phyloP scores from a whole-genome alignment of 2,888 invertebrate species.

The Drosophila ustulata region DNA sequence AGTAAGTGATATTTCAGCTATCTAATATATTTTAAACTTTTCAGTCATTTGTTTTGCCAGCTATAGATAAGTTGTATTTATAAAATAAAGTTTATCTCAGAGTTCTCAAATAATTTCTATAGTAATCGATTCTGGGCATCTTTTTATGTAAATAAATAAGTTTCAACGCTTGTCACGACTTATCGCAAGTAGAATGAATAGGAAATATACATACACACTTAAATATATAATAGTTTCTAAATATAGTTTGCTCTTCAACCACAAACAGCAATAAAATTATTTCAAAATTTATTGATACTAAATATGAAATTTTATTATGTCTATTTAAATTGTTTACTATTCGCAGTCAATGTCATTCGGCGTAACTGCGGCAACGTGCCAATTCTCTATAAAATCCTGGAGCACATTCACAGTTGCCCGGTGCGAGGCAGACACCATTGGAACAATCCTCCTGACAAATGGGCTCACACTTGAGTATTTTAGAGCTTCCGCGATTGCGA shows the following conservation, averaged over 20 bases:
- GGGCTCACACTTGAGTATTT: slow-evolving; percentile 85
- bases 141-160: too few species aligned
- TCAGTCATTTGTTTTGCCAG: too few species aligned
- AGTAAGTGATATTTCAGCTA: too few species aligned
- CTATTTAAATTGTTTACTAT: neutral
- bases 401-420: slow-evolving; percentile 83
- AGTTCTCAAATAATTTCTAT: too few species aligned
- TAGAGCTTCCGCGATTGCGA: slow-evolving; percentile 86
- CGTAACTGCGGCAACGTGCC: slow-evolving; percentile 48
- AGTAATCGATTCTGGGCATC: too few species aligned
- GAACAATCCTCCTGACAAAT: slow-evolving; percentile 85
- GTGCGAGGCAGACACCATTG: slow-evolving; percentile 85
- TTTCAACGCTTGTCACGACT: too few species aligned
- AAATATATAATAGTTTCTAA: neutral
- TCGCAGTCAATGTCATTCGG: slow-evolving; percentile 25
- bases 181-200: too few species aligned
- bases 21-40: too few species aligned
- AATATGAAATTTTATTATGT: slow-evolving; percentile 1
- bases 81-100: too few species aligned
- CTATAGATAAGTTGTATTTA: too few species aligned
- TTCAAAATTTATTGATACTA: neutral
- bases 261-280: neutral
- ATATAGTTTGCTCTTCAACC: neutral
- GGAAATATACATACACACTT: too few species aligned
- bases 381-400: slow-evolving; percentile 63